These are phyloP conservation scores for Eulemur coronatus DNA, from an alignment of 2,797 vertebrate species.

Conservation along the genomic window DNA sequence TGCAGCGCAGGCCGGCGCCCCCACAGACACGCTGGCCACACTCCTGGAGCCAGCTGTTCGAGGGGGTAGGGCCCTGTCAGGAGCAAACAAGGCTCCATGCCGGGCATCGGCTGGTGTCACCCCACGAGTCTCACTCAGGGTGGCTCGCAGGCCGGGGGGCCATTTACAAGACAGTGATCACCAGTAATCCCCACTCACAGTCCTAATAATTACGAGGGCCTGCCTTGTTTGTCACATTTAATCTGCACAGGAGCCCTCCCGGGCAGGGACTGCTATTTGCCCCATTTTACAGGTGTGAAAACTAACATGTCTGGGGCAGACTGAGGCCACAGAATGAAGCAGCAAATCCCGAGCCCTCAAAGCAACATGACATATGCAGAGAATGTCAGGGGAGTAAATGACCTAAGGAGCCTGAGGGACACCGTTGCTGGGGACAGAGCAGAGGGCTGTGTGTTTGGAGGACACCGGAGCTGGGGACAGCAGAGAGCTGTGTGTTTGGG, in stretches of 20 bases:
- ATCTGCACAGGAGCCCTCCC: no score
- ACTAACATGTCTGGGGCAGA: rapidly evolving
- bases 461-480: no score
- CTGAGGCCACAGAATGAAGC: background rate
- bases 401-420: no score
- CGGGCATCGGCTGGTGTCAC: background rate
- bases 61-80: background rate
- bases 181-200: background rate
- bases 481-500: no score
- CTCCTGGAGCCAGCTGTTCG: background rate
- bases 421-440: no score
- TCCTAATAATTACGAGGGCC: background rate
- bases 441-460: no score
- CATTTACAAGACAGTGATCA: rapidly evolving
- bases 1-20: rapidly evolving
- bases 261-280: background rate
- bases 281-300: background rate
- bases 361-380: background rate
- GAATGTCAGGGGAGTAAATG: background rate
- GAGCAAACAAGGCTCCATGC: background rate
- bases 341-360: no score
- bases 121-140: rapidly evolving
- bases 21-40: background rate
- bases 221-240: background rate
- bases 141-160: rapidly evolving